Conservation (phyloP, 1,140 invertebrate genomes). For the Gerris buenoi region DNA sequence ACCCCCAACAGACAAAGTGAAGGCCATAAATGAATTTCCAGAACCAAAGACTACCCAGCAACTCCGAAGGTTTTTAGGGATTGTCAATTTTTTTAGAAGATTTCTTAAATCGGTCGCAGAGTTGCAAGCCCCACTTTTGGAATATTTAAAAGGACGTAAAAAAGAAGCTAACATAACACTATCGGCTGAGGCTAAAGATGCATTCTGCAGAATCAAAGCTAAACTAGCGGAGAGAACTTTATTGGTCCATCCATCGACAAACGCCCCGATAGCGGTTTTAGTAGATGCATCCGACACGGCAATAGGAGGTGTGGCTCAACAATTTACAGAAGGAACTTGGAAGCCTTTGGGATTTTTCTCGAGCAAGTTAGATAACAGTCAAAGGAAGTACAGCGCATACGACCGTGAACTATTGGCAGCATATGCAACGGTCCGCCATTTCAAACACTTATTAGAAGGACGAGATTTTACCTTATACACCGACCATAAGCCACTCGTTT, state of each 20-base stretch:
- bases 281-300: background rate
- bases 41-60: slow-evolving; percentile 17
- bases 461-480: slow-evolving; percentile 24
- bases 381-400: slow-evolving; percentile 21
- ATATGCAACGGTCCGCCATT: slow-evolving; percentile 24
- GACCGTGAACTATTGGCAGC: slow-evolving; percentile 30
- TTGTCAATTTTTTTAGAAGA: slow-evolving; percentile 26
- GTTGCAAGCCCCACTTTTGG: slow-evolving; percentile 13
- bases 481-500: slow-evolving; percentile 28
- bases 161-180: slow-evolving; percentile 11
- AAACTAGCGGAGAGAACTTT: background rate
- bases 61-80: slow-evolving; percentile 23
- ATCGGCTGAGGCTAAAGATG: slow-evolving; percentile 12
- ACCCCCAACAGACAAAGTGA: slow-evolving; percentile 18
- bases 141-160: slow-evolving; percentile 11
- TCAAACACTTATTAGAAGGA: slow-evolving; percentile 26
- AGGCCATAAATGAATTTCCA: slow-evolving; percentile 22
- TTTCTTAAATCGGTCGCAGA: slow-evolving; percentile 18
- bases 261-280: background rate
- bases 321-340: background rate
- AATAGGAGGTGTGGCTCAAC: background rate
- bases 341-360: slow-evolving; percentile 4
- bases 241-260: background rate
- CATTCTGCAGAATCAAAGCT: slow-evolving; percentile 19
- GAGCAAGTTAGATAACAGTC: background rate